phyloP scores from a whole-genome alignment of 2,797 vertebrate species.

The Oreochromis mossambicus region DNA sequence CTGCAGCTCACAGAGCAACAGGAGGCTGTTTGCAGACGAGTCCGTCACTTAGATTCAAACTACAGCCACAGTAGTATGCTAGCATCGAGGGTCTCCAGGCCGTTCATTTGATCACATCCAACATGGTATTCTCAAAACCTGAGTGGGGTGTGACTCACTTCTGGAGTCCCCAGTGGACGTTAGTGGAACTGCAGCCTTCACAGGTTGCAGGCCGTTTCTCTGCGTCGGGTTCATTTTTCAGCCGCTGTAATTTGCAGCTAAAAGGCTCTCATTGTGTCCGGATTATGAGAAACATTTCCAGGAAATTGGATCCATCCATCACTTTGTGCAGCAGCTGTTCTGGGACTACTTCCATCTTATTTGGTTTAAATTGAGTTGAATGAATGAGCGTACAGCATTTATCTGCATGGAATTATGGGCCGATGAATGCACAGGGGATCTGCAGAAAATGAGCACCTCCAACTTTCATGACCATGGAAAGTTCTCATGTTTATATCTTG shows the following conservation, averaged over 20 bases:
- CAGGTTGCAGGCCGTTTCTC: neutral
- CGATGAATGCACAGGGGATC: neutral
- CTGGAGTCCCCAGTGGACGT: neutral
- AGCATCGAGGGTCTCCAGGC: rapidly evolving
- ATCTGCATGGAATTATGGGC: neutral
- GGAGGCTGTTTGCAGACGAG: neutral
- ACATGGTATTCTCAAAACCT: neutral
- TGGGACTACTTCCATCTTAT: neutral
- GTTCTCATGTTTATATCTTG: neutral
- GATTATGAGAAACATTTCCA: neutral
- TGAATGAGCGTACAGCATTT: neutral
- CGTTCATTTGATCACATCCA: neutral
- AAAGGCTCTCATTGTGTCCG: neutral
- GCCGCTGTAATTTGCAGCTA: neutral
- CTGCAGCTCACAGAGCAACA: neutral
- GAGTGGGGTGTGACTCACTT: neutral
- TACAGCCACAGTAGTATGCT: rapidly evolving
- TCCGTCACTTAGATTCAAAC: neutral
- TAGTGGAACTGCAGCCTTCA: neutral
- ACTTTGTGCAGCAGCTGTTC: neutral
- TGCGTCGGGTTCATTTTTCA: neutral
- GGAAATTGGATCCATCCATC: neutral
- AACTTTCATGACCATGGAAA: neutral
- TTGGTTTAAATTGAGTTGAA: neutral
- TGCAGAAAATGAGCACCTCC: neutral